Conservation (phyloP, 2,797 vertebrate genomes). For the Arctocebus calabarensis region DNA sequence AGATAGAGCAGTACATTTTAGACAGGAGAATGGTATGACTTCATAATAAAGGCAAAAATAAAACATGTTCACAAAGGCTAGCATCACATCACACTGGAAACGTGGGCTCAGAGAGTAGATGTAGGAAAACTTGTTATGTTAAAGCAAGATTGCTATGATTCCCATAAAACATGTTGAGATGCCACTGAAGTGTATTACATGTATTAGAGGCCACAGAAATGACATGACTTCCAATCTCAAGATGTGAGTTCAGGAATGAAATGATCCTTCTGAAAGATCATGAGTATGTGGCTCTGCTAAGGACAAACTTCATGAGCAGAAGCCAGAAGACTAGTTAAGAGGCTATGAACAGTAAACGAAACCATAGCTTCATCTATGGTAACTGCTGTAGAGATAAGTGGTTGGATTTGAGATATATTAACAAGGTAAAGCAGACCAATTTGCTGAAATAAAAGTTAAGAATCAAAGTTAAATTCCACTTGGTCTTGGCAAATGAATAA, state of each 20-base stretch:
- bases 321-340: neutral
- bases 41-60: neutral
- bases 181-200: neutral
- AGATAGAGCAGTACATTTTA: neutral
- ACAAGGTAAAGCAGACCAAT: neutral
- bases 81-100: neutral
- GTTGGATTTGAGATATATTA: neutral
- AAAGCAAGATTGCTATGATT: neutral
- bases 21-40: neutral
- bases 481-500: neutral
- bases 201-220: neutral
- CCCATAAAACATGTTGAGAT: slow-evolving; percentile 1
- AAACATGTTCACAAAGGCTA: neutral
- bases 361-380: neutral
- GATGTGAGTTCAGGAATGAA: neutral
- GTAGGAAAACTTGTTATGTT: neutral
- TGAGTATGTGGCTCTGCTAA: neutral
- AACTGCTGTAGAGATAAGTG: neutral
- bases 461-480: neutral
- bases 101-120: neutral
- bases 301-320: neutral
- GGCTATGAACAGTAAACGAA: neutral
- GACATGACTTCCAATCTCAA: neutral
- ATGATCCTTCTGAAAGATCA: slow-evolving; percentile 18
- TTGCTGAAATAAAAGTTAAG: slow-evolving; percentile 25